Evolutionary conservation across 2,888 invertebrate genomes (phyloP), one percentile per base, ranked within the genome.

Genomic region (Lottia scabra): DNA sequence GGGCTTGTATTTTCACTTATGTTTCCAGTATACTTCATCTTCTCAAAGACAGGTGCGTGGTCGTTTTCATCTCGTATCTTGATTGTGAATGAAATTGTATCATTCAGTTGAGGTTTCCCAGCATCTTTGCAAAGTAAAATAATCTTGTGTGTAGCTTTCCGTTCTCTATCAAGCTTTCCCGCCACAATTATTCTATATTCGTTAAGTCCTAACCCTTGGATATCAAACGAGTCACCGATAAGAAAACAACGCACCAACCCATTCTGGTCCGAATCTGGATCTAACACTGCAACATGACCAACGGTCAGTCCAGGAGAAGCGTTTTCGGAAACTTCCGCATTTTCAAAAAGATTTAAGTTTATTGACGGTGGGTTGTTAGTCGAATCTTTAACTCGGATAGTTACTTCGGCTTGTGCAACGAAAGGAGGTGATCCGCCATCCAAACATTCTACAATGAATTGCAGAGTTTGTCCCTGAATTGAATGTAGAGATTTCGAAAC

Each of bases 291-390:
- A 48, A 85, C 75, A 65, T 83, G 81, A 10, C 84, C 84, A 16
- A 84, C 84, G 15, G 83, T 81, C 13, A 82, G 80, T 0, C 84
- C 85, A 4, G 81, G 77, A 68, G 81, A 82, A 5, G 83, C 83
- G 63, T 81, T 79, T 67, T 85, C 85, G 0, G 84, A 80, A 26
- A 85, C 78, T 48, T 75, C 66, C 13, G 84, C 84, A 3, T 78
- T 76, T 19, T 81, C 81, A 48, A 85, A 75, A 38, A 84, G 78
- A 72, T 83, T 84, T 30, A 84, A 75, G 67, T 81, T 82, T 16
- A 85, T 83, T 26, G 95, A 92, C 0, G 98, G 97, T 8, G 97
- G 96, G 88, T 97, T 97, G 89, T 98, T 98, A 89, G 97, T 97
- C 89, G 96, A 96, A 73, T 90, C 90, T 84, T 96, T 95, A 15